Base-by-base conservation (phyloP, 2,888 invertebrate species). In the Herminia tarsipennalis region DNA sequence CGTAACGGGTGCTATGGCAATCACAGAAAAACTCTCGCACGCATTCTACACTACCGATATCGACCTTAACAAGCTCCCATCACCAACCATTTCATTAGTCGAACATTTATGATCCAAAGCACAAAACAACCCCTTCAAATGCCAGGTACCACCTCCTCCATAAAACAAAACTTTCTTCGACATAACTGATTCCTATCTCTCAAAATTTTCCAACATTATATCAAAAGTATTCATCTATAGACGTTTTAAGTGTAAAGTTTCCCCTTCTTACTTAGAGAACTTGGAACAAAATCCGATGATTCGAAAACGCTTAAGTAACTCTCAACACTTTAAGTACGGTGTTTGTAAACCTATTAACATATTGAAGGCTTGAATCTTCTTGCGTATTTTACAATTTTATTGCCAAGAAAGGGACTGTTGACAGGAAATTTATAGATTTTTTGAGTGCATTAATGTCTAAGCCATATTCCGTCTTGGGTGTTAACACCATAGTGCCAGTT, bases 281-380 rank as follows among this genome's bases (percentile, higher is more conserved):
- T 65, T 65, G 8, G 56, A 51, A 47, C 53, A 30, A 67, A 65
- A 67, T 59, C 59, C 59, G 67, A 49, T 65, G 60, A 67, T 56
- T 67, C 29, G 34, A 44, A 67, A 67, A 48, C 56, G 67, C 60
- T 64, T 67, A 51, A 37, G 30, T 20, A 48, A 56, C 60, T 64
- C 18, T 5, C 14, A 63, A 63, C 66, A 58, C 43, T 63, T 63
- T 66, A 67, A 67, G 56, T 67, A 64, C 43, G 40, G 48, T 63
- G 59, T 67, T 66, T 56, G 53, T 67, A 63, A 65, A 67, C 60
- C 52, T 65, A 65, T 64, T 65, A 63, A 56, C 68, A 67, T 67
- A 67, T 67, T 56, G 53, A 50, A 49, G 20, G 45, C 32, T 41
- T 30, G 47, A 22, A 55, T 17, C 8, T 12, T 34, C 9, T 29